Base-by-base conservation (phyloP, 2,888 invertebrate genomes). In the Thera britannica region DNA sequence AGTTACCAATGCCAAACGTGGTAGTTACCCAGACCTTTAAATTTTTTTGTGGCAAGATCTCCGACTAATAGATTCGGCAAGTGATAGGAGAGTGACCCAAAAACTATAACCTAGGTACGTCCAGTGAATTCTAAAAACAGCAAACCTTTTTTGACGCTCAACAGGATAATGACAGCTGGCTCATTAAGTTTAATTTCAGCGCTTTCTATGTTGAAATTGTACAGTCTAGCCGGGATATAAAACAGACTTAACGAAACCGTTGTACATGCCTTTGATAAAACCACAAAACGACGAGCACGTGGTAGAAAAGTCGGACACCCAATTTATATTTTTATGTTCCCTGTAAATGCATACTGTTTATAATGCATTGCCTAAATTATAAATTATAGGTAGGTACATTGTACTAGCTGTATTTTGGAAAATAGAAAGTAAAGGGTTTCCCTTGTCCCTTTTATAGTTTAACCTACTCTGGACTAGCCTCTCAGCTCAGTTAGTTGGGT, bases 131-230 rank as follows among this genome's bases (percentile, higher is more conserved):
- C 70, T 63, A 63, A 73, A 75, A 70, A 77, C 74, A 75, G 23
- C 23, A 23, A 23, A 23, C 23, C 23, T 23, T 23, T 23, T 76
- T 74, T 75, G 70, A 77, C 74, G 74, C 74, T 76, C 72, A 76
- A 71, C 67, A 64, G 65, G 73, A 56, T 67, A 71, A 74, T 72
- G 63, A 49, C 71, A 68, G 68, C 78, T 69, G 65, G 71, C 58
- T 69, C 76, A 76, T 81, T 77, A 82, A 81, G 78, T 68, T 75
- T 74, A 73, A 74, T 72, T 78, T 70, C 70, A 72, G 51, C 56
- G 52, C 61, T 73, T 72, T 71, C 72, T 72, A 72, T 78, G 75
- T 75, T 75, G 72, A 76, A 78, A 77, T 79, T 79, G 75, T 75
- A 46, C 44, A 74, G 38, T 59, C 71, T 72, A 67, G 61, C 59